Evolutionary conservation across 1,140 invertebrate species (phyloP).

Genomic region (Pararge aegeria): DNA sequence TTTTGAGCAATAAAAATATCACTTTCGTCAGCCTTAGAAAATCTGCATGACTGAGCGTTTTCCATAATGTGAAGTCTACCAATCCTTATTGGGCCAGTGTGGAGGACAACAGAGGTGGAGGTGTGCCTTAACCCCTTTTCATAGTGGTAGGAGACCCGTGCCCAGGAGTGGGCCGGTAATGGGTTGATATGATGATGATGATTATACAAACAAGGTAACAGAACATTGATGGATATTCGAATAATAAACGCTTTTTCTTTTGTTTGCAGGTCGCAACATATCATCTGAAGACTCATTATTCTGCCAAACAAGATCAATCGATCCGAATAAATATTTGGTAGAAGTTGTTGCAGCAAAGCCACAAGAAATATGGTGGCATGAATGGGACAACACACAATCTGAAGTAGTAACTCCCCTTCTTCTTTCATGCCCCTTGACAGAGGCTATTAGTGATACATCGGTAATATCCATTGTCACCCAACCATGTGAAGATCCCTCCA

Average conservation of each 20-base stretch:
- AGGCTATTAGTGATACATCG: conserved; percentile 44
- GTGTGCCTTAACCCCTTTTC: too few species aligned
- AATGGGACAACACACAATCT: conserved; percentile 59
- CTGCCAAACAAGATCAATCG: conserved; percentile 63
- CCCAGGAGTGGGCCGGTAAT: too few species aligned
- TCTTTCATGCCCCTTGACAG: conserved; percentile 68
- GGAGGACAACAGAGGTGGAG: too few species aligned
- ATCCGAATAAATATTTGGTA: conserved; percentile 47
- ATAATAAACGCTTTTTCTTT: conserved; percentile 14
- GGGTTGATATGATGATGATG: too few species aligned
- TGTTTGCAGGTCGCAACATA: conserved; percentile 60
- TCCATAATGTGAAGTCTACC: too few species aligned
- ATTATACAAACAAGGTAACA: too few species aligned
- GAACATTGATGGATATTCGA: not conserved
- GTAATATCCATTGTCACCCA: conserved; percentile 67
- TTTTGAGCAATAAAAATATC: too few species aligned
- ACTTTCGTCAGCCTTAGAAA: too few species aligned
- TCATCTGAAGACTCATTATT: conserved; percentile 53
- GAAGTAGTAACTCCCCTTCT: conserved; percentile 65
- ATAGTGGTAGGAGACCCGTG: too few species aligned
- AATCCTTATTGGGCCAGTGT: too few species aligned
- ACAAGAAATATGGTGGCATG: conserved; percentile 73
- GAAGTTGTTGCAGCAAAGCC: conserved; percentile 72
- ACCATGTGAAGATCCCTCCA: conserved; percentile 65
- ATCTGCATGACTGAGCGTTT: too few species aligned